Base-by-base conservation (phyloP, 1,140 invertebrate genomes). In the Hyles vespertilio region DNA sequence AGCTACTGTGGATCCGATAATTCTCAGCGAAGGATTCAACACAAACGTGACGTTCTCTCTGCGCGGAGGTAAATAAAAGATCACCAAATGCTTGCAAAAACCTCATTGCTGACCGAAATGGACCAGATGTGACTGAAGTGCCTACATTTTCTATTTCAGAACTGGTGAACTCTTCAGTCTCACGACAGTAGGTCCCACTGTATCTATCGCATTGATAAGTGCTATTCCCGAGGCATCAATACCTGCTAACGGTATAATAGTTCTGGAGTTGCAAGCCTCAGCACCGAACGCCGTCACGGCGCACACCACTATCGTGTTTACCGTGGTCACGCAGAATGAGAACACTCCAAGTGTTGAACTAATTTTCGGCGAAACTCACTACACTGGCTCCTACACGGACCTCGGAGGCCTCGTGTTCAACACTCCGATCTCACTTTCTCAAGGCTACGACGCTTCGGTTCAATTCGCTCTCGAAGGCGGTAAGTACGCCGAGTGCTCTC, bases 291-390 rank as follows among this genome's bases (percentile, higher is more conserved):
- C 65, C 0, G n/a, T 65, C n/a, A 68, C 36, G 33, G 67, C 61
- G 1, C 56, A 72, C 53, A 59, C 74, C 22, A 70, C 69, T 46
- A 57, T 77, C 22, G 52, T 75, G 33, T 43, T 79, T 45, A 60
- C 70, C 47, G 52, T 75, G 49, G 58, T 63, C 32, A 70, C 49
- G 45, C 58, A 61, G 7, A 11, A 7, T 44, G 53, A 32, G 7
- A 3, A 9, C 3, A 32, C n/a, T 10, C 11, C 63, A 70, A 40
- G 0, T 40, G 36, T 40, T 40, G 36, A 40, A 8, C 47, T 70
- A 3, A 63, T 61, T 65, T 55, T 70, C 32, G 51, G 8, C 36
- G 44, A 58, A 56, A 43, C 64, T 5, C 70, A 67, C 49, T 77
- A 77, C 46, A 67, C 54, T n/a, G 71, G 74, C 32, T 43, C 44